These are phyloP conservation scores for Holotrichia oblita DNA, from an alignment of 1,140 invertebrate species.

Conservation along the genomic window DNA sequence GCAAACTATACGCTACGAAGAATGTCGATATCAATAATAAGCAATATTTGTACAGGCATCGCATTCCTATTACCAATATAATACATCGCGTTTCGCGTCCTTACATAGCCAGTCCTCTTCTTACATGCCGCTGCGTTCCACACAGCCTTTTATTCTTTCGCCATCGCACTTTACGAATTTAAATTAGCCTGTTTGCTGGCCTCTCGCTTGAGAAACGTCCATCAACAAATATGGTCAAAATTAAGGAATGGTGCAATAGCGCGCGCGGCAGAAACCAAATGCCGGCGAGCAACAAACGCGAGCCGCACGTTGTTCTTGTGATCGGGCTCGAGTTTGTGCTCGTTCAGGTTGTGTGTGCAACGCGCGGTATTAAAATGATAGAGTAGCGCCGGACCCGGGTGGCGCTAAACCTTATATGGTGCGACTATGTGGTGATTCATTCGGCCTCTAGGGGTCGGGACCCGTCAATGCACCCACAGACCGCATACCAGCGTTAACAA, in stretches of 20 bases:
- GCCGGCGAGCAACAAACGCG: slow-evolving; percentile 19
- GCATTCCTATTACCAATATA: slow-evolving; percentile 2
- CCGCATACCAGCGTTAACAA: slow-evolving; percentile 38
- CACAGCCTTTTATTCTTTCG: slow-evolving; percentile 14
- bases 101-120: neutral
- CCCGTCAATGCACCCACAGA: slow-evolving; percentile 41
- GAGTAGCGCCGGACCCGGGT: slow-evolving; percentile 37
- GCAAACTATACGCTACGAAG: neutral
- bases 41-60: neutral
- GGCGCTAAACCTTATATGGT: slow-evolving; percentile 39
- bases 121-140: neutral
- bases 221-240: slow-evolving; percentile 36
- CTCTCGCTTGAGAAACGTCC: slow-evolving; percentile 16
- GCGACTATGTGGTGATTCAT: slow-evolving; percentile 35
- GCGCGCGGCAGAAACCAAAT: slow-evolving; percentile 4
- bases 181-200: slow-evolving; percentile 15
- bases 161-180: slow-evolving; percentile 31
- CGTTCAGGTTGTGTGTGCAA: neutral
- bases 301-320: neutral
- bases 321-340: neutral
- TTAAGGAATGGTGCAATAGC: slow-evolving; percentile 21
- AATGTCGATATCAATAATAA: neutral
- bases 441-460: slow-evolving; percentile 40
- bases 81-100: neutral
- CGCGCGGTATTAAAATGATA: slow-evolving; percentile 22